phyloP scores from a whole-genome alignment of 2,888 invertebrate species.

The Ochropacha duplaris region DNA sequence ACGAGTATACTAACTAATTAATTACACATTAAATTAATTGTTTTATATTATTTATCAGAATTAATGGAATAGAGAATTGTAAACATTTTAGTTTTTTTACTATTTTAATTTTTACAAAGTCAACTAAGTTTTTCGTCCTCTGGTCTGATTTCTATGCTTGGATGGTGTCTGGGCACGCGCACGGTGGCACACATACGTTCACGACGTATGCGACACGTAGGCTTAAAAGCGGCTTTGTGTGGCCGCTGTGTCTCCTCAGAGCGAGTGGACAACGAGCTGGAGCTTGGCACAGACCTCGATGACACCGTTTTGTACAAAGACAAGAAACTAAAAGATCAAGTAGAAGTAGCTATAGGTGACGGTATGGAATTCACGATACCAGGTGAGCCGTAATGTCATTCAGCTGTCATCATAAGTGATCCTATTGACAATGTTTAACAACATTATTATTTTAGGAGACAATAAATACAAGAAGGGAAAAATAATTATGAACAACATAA shows the following conservation, averaged over 20 bases:
- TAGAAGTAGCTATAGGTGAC: conserved; percentile 95
- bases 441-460: conserved; percentile 84
- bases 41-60: too few species aligned
- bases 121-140: conserved; percentile 27
- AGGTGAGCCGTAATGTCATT: conserved; percentile 74
- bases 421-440: conserved; percentile 1
- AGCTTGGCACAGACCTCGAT: conserved; percentile 86
- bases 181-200: conserved; percentile 52
- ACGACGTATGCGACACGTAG: conserved; percentile 60
- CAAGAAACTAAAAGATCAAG: conserved; percentile 93
- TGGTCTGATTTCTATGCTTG: conserved; percentile 83
- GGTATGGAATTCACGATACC: conserved; percentile 97
- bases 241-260: conserved; percentile 88
- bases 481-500: conserved; percentile 91
- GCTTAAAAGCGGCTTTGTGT: conserved; percentile 82
- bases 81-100: background rate
- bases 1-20: too few species aligned
- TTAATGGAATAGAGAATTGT: background rate
- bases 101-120: conserved; percentile 6
- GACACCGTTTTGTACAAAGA: conserved; percentile 94
- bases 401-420: conserved; percentile 4
- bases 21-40: background rate
- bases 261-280: conserved; percentile 85
- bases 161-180: conserved; percentile 56
- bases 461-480: conserved; percentile 92